Percentiles rank a stretch among this genome's conserved stretches.
These are phyloP conservation scores for Ellobium chinense DNA, from an alignment of 2,888 invertebrate genomes.

Conservation along the genomic window DNA sequence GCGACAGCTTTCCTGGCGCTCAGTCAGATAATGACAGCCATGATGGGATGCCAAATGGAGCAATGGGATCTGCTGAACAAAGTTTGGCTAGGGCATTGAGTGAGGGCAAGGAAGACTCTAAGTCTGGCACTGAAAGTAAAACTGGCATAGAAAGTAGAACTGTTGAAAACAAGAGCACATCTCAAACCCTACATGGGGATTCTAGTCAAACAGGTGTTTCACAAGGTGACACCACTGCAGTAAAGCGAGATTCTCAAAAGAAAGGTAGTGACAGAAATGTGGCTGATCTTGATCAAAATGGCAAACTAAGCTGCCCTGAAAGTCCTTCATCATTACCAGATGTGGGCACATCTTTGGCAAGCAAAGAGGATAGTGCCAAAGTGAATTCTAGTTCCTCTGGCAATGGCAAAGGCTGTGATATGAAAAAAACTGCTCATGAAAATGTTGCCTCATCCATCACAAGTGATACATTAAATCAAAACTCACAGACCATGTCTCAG, in stretches of 20 bases:
- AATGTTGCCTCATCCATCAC: background rate
- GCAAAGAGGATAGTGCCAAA: background rate
- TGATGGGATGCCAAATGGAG: constrained; percentile 34
- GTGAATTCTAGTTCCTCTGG: background rate
- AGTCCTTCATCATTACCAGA: background rate
- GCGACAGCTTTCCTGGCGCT: constrained; percentile 43
- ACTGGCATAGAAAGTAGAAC: background rate
- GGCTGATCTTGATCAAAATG: constrained; percentile 23
- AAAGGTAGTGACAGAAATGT: background rate
- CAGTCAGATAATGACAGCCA: constrained; percentile 25
- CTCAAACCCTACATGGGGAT: too few relatives aligned
- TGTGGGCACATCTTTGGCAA: background rate
- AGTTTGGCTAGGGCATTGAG: too few relatives aligned
- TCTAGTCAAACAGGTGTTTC: background rate
- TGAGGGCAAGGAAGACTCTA: too few relatives aligned
- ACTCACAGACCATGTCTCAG: background rate
- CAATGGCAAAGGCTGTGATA: background rate
- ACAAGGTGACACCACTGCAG: background rate
- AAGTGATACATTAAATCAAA: background rate
- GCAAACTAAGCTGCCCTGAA: background rate
- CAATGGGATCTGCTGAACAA: too few relatives aligned
- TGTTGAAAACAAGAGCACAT: background rate
- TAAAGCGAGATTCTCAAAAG: background rate
- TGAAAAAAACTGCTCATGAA: background rate
- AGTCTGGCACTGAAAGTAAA: background rate